Conservation (phyloP, 2,888 invertebrate genomes). For the Acanthosepion pharaonis region DNA sequence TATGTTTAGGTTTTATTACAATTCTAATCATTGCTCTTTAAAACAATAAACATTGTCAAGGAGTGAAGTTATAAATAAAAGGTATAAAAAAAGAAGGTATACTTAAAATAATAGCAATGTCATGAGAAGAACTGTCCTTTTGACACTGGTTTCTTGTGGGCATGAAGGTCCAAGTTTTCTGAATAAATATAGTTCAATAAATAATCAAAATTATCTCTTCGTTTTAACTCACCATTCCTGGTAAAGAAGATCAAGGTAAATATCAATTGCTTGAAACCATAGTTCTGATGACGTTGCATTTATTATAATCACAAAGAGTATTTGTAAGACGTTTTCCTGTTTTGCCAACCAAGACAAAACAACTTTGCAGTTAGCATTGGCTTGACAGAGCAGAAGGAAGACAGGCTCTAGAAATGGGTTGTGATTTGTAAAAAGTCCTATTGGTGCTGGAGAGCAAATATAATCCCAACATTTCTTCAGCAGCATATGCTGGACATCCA, state of each 20-base stretch:
- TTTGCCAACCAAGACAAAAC: neutral
- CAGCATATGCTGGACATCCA: neutral
- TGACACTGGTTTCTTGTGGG: no score
- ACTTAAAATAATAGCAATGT: no score
- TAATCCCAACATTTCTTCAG: neutral
- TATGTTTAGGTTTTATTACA: no score
- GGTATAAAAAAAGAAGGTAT: no score
- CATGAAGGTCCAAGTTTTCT: no score
- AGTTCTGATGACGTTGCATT: neutral
- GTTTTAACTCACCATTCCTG: neutral
- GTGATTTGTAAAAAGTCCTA: neutral
- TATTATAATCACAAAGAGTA: neutral
- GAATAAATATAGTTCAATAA: no score
- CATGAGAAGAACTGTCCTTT: no score
- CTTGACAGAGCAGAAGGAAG: neutral
- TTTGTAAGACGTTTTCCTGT: neutral
- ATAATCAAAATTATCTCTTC: no score
- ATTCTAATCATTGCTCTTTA: no score
- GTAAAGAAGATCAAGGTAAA: neutral
- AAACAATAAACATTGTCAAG: no score
- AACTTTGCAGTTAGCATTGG: neutral
- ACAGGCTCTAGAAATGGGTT: neutral
- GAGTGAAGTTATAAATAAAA: no score
- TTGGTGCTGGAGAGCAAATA: neutral
- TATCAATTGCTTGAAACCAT: neutral